These are phyloP conservation scores for Cyanocitta stelleri DNA, from an alignment of 2,113 vertebrate species.

Conservation along the genomic window DNA sequence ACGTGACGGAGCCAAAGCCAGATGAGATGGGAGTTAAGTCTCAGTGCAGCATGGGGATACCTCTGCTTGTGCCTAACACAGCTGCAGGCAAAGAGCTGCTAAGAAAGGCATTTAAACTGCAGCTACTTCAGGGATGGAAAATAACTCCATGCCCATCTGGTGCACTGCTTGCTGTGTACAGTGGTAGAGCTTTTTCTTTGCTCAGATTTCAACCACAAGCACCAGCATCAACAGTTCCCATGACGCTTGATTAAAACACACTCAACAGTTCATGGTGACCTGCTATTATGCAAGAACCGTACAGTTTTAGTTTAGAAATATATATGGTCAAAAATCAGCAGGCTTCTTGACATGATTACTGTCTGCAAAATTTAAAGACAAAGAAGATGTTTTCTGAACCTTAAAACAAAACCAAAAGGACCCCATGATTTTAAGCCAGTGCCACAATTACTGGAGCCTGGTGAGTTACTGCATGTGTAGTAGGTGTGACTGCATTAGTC, in stretches of 20 bases:
- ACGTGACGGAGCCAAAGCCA: not conserved
- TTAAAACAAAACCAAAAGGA: not conserved
- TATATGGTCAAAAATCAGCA: not conserved
- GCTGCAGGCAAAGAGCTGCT: not conserved
- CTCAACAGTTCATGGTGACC: not conserved
- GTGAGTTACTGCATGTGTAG: not conserved
- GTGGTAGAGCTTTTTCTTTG: not conserved
- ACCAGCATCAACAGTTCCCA: not conserved
- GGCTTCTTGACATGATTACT: not conserved
- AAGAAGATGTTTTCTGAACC: not conserved
- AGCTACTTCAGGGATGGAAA: not conserved
- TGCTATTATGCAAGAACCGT: not conserved
- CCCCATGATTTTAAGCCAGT: not conserved
- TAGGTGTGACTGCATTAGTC: not conserved
- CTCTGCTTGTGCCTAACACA: not conserved
- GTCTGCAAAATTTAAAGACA: not conserved
- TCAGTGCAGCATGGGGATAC: not conserved
- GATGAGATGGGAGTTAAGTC: not conserved
- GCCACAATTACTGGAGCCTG: not conserved
- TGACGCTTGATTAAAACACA: fast-evolving
- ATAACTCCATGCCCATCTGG: not conserved
- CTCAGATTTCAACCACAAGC: not conserved
- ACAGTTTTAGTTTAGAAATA: not conserved
- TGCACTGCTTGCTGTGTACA: not conserved
- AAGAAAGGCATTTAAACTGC: not conserved